Percentiles rank a stretch among this genome's conserved stretches.
Evolutionary conservation across 2,797 vertebrate species (phyloP).

Genomic region (Vireo griseus): DNA sequence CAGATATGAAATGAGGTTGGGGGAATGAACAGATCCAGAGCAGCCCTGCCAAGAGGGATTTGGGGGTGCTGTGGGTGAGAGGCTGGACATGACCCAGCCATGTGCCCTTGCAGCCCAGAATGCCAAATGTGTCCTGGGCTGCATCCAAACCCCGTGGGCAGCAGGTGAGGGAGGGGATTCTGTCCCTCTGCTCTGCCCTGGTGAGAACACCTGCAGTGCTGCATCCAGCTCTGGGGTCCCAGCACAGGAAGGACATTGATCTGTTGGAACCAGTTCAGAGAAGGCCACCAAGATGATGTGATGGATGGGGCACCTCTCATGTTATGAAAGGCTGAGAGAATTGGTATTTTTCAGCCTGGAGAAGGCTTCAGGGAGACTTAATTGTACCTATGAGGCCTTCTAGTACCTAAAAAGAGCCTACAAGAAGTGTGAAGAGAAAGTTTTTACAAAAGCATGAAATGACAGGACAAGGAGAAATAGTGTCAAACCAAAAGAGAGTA

Average conservation of each 20-base stretch:
- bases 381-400: background rate
- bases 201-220: background rate
- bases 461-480: background rate
- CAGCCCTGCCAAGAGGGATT: fast-evolving
- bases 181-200: background rate
- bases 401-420: background rate
- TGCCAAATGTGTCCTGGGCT: fast-evolving
- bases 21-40: background rate
- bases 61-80: background rate
- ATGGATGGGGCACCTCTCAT: background rate
- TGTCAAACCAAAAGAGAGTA: background rate
- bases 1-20: fast-evolving
- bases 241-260: background rate
- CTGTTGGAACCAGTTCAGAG: background rate
- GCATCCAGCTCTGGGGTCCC: fast-evolving
- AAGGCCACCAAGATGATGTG: background rate
- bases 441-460: background rate
- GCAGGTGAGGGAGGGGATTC: background rate
- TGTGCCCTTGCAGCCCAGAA: background rate
- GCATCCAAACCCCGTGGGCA: fast-evolving
- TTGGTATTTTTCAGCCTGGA: background rate
- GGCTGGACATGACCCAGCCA: background rate
- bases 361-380: background rate
- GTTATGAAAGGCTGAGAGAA: background rate
- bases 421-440: background rate